These are phyloP conservation scores for Plecotus auritus DNA, from an alignment of 2,113 vertebrate species.

Conservation along the genomic window DNA sequence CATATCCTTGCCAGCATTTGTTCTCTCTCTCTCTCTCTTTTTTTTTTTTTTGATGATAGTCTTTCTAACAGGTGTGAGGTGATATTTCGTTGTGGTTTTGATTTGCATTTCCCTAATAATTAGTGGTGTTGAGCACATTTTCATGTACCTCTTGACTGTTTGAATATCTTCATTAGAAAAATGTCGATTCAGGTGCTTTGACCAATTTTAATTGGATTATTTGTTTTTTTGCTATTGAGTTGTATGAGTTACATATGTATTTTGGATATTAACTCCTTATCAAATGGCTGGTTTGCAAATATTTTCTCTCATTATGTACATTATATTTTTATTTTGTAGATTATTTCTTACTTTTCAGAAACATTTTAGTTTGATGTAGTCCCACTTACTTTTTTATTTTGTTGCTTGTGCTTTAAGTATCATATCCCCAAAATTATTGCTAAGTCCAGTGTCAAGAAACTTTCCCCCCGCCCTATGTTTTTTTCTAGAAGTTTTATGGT, in stretches of 20 bases:
- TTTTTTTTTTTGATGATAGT: too few relatives aligned
- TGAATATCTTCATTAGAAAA: not conserved
- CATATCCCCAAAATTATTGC: not conserved
- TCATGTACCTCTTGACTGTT: not conserved
- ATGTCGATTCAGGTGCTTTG: not conserved
- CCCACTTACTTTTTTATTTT: not conserved
- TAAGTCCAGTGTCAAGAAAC: not conserved
- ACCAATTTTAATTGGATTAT: not conserved
- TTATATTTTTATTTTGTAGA: not conserved
- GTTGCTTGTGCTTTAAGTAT: not conserved
- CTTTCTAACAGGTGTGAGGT: not conserved
- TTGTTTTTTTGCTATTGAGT: not conserved
- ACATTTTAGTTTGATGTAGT: not conserved
- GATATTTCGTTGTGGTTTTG: not conserved
- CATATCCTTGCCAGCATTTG: not conserved
- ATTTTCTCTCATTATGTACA: not conserved
- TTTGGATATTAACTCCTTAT: not conserved
- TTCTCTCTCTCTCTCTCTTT: not conserved
- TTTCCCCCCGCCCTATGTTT: not conserved
- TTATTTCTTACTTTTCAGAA: not conserved
- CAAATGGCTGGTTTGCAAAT: not conserved
- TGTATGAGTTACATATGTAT: not conserved
- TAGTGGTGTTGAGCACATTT: not conserved
- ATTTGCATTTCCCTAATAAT: not conserved
- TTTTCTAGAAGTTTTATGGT: not conserved